Conservation (phyloP, 1,140 invertebrate species). For the Geopemphigus sp. region DNA sequence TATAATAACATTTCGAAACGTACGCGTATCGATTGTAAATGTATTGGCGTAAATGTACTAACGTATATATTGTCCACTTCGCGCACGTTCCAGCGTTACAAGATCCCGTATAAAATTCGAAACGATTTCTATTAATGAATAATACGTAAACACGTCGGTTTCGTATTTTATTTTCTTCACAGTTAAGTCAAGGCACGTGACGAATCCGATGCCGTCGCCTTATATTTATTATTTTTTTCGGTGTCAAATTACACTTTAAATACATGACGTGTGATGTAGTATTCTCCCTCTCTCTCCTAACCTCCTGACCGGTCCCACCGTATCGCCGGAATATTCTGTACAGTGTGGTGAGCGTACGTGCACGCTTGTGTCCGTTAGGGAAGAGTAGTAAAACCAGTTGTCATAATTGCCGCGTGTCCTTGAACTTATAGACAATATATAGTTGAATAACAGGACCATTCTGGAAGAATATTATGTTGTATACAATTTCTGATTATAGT, state of each 20-base stretch:
- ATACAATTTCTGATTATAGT: conserved; percentile 3
- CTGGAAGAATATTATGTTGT: conserved; percentile 1
- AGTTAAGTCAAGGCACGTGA: background rate
- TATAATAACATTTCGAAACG: no score
- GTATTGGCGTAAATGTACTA: no score
- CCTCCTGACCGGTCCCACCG: no score
- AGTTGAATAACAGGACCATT: conserved; percentile 26
- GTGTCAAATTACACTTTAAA: conserved; percentile 20
- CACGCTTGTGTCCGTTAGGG: conserved; percentile 1
- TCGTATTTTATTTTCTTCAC: background rate
- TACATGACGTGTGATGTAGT: background rate
- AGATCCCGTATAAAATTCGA: no score
- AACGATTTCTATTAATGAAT: background rate
- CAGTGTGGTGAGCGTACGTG: background rate
- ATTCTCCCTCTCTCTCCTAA: background rate
- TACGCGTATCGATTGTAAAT: no score
- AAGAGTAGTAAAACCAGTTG: conserved; percentile 45
- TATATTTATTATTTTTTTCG: conserved; percentile 21
- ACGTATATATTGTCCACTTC: no score
- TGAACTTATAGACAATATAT: conserved; percentile 27
- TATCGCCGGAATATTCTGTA: no score
- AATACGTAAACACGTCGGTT: background rate
- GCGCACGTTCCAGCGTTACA: no score
- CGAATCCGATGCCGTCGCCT: background rate
- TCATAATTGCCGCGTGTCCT: conserved; percentile 36